Conservation (phyloP, 2,113 vertebrate species). For the Nothoprocta pentlandii region DNA sequence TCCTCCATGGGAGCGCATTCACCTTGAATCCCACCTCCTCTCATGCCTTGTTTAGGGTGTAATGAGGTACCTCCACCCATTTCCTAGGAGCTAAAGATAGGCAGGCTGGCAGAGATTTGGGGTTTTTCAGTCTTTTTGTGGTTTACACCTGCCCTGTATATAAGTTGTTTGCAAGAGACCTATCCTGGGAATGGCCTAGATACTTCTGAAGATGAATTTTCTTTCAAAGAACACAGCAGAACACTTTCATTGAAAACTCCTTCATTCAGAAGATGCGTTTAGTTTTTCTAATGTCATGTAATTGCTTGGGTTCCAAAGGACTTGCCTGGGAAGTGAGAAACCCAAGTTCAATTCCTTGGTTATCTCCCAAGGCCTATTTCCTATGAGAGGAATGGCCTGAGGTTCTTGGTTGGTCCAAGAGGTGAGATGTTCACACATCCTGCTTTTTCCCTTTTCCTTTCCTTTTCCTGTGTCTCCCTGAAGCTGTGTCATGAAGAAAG, state of each 20-base stretch:
- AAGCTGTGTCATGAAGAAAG: not conserved
- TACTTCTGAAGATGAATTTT: not conserved
- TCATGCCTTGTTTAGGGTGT: not conserved
- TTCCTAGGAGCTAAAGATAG: not conserved
- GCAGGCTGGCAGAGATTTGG: not conserved
- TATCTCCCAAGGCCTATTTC: not conserved
- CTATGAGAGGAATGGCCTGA: not conserved
- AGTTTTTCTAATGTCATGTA: not conserved
- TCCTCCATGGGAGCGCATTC: too few relatives aligned
- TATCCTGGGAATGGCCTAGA: not conserved
- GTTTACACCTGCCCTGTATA: not conserved
- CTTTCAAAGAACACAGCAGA: not conserved
- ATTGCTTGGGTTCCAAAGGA: not conserved
- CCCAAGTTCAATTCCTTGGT: not conserved
- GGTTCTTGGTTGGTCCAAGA: not conserved
- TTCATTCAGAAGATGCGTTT: not conserved
- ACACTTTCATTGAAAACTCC: not conserved
- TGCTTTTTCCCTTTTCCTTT: not conserved
- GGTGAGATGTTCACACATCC: not conserved
- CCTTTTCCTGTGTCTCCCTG: not conserved
- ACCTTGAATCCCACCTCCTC: not conserved
- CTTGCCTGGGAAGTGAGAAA: not conserved
- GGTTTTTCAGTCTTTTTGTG: not conserved
- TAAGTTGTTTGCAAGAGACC: not conserved
- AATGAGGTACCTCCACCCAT: not conserved